These are phyloP conservation scores for Silurus aristotelis DNA, from an alignment of 2,797 vertebrate genomes.

Conservation along the genomic window DNA sequence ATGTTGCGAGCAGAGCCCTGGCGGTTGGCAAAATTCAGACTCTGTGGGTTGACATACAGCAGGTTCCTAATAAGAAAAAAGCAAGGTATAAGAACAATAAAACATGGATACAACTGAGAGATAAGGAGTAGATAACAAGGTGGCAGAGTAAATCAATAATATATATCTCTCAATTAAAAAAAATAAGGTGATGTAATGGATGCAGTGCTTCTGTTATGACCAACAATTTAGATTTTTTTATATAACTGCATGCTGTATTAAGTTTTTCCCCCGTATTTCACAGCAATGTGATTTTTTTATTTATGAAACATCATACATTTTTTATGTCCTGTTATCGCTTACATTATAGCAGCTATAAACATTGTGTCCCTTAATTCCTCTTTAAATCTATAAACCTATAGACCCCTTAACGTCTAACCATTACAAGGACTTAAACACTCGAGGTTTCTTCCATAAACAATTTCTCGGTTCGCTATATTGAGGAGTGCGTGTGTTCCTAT, in stretches of 20 bases:
- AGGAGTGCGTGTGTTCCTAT: background rate
- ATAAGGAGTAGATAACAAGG: no score
- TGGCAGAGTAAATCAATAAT: background rate
- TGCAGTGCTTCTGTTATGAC: background rate
- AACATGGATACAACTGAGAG: background rate
- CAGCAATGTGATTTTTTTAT: background rate
- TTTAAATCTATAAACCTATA: background rate
- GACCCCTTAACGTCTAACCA: background rate
- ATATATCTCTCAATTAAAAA: background rate
- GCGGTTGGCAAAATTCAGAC: constrained; percentile 97
- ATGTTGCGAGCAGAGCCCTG: constrained; percentile 98
- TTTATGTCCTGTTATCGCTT: background rate
- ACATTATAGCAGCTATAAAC: background rate
- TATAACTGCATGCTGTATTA: background rate
- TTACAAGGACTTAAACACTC: background rate
- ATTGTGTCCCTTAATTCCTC: background rate
- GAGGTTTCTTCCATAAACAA: background rate
- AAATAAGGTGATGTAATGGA: background rate
- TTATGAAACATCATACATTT: background rate
- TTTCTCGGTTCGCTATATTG: background rate
- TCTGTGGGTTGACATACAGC: constrained; percentile 95
- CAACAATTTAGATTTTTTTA: background rate
- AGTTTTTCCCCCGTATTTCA: background rate
- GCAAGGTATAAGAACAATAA: background rate
- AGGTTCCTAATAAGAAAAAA: constrained; percentile 82